Evolutionary conservation across 2,888 invertebrate genomes (phyloP), one percentile per base, ranked within the genome.

Genomic region (Caenorhabditis sp.): DNA sequence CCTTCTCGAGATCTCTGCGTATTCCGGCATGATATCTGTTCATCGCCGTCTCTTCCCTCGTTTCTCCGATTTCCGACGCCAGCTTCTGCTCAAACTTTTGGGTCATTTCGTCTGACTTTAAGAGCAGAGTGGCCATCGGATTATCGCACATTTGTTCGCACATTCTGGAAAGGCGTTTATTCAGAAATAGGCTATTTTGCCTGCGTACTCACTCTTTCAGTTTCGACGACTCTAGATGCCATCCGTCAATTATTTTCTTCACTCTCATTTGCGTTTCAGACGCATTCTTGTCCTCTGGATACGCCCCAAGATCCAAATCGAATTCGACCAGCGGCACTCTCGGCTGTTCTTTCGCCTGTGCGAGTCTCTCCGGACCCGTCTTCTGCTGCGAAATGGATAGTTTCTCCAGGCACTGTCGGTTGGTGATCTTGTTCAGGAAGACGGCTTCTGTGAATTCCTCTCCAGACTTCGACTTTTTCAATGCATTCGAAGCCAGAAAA

Each of bases 141-240:
- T 39, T 56, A 26, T 75, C 75, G 6, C 30, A 30, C 75, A 75
- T 70, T 30, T 15, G 6, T 11, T 55, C 66, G 22, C 75, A 75
- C 11, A 45, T n/a, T 17, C 56, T 62, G 26, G 37, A 58, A 17
- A 32, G 13, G 11, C 8, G 4, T 17, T 1, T 7, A 24, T 30
- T 1, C 41, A 17, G 48, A 35, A 27, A 6, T n/a, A 1, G 4
- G n/a, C 30, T 6, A 3, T 20, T 3, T 22, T n/a, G n/a, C n/a
- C n/a, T n/a, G n/a, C n/a, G n/a, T 13, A 45, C 58, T 52, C 24
- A 71, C 73, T 52, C 26, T 53, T 59, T 45, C 20, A 76, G 37
- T 11, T 61, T 39, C 8, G 76, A 76, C n/a, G n/a, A 46, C 1
- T 76, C 70, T 17, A 65, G 22, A 9, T 32, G 27, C 68, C 70